These are phyloP conservation scores for Saccopteryx leptura DNA, from an alignment of 2,113 vertebrate genomes.

Conservation along the genomic window DNA sequence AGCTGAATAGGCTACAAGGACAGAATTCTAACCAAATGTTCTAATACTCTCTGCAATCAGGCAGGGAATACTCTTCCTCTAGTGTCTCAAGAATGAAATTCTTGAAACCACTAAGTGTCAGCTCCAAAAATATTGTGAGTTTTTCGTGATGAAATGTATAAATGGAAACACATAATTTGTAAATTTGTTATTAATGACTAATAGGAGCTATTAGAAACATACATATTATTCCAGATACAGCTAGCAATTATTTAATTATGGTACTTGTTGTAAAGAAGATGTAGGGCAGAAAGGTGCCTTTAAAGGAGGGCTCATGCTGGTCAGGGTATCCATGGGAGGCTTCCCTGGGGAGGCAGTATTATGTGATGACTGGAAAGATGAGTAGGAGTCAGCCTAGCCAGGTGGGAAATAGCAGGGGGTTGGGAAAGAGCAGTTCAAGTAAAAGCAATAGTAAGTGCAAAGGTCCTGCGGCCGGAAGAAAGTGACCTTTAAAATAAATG, in stretches of 20 bases:
- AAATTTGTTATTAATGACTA: conserved; percentile 6
- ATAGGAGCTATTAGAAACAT: background rate
- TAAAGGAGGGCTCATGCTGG: fast-evolving
- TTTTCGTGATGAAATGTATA: conserved; percentile 8
- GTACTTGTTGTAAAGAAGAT: background rate
- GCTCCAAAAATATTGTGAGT: background rate
- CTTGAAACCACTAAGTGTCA: background rate
- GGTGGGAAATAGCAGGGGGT: background rate
- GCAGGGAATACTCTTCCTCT: background rate
- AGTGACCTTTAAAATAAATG: background rate
- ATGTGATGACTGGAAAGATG: background rate
- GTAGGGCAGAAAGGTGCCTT: fast-evolving
- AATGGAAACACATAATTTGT: background rate
- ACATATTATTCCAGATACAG: background rate
- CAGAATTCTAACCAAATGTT: background rate
- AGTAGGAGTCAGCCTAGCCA: background rate
- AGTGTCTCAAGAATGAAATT: background rate
- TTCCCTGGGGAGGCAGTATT: background rate
- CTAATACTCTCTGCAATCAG: background rate
- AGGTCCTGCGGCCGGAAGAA: background rate
- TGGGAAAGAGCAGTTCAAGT: background rate
- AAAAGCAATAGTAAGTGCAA: background rate
- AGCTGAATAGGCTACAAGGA: background rate
- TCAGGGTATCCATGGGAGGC: background rate
- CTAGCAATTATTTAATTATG: background rate